Evolutionary conservation across 2,888 invertebrate genomes (phyloP), one percentile per base, ranked within the genome.

Genomic region (Trissolcus japonicus): DNA sequence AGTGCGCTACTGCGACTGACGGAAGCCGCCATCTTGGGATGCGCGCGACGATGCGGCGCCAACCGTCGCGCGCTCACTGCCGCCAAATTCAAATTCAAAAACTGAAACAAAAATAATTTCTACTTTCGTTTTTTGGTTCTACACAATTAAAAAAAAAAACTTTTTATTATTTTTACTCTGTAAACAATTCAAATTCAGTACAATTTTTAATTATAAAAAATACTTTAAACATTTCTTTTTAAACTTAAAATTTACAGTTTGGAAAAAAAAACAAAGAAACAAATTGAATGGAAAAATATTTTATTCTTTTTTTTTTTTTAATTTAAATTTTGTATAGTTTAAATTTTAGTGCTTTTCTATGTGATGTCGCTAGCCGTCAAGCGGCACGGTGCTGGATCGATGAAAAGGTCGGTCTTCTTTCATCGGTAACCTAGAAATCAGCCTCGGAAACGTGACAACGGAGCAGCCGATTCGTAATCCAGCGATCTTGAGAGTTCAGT

Each of bases 1-100:
- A 86, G 85, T 87, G 86, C 87, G 87, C 88, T 87, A 86, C 82
- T 84, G 85, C 83, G 83, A 85, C 84, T 80, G 81, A 81, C 87
- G 88, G 88, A 88, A 86, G 79, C 85, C 82, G 86, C 87, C 88
- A 87, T 87, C 76, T 85, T 85, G 68, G 76, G 62, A 57, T 56
- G 55, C 79, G 72, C 69, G 67, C 76, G 67, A 50, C 66, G 41
- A 57, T 35, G 62, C 35, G 29, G 43, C 11, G 43, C 43, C 67
- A 13, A 57, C 57, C 19, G 21, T 35, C 55, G 40, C 46, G 48
- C 65, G 56, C 41, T 0, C 0, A 0, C 4, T 51, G 9, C 4
- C 46, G 46, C 14, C 11, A 46, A 16, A 16, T 46, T 46, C 14
- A 14, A 46, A 46, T 46, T 16, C 4, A 4, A 25, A 25, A 25